phyloP scores from a whole-genome alignment of 1,140 invertebrate species.

The Schlechtendalia chinensis region DNA sequence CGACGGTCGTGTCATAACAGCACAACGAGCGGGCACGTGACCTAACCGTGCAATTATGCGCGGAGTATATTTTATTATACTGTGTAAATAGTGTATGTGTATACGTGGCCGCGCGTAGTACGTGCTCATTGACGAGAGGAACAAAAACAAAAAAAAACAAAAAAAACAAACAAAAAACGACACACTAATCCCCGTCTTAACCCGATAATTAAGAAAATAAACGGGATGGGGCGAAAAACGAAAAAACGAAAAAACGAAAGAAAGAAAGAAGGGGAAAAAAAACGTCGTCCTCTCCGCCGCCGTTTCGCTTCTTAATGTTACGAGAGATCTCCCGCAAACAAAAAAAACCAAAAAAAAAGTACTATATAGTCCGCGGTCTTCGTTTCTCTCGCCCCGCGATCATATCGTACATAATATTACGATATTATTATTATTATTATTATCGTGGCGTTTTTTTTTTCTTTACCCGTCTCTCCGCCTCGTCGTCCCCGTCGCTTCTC shows the following conservation, averaged over 20 bases:
- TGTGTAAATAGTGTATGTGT: too few species aligned
- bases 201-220: slow-evolving; percentile 50
- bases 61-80: too few species aligned
- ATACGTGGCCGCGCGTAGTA: slow-evolving; percentile 33
- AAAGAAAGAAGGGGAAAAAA: slow-evolving; percentile 38
- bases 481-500: too few species aligned
- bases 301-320: not conserved
- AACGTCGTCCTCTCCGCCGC: not conserved
- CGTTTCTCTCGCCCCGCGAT: not conserved
- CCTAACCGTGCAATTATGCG: too few species aligned
- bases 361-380: too few species aligned
- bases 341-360: too few species aligned
- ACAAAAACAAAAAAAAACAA: not conserved
- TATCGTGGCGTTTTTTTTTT: not conserved
- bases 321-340: not conserved
- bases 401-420: too few species aligned
- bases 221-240: not conserved
- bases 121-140: slow-evolving; percentile 41
- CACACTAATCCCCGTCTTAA: slow-evolving; percentile 46
- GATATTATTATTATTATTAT: not conserved
- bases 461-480: not conserved
- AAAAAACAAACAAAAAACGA: not conserved
- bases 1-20: too few species aligned
- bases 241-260: too few species aligned
- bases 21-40: too few species aligned